Conservation (phyloP, 2,888 invertebrate genomes). For the Cantharis rufa region DNA sequence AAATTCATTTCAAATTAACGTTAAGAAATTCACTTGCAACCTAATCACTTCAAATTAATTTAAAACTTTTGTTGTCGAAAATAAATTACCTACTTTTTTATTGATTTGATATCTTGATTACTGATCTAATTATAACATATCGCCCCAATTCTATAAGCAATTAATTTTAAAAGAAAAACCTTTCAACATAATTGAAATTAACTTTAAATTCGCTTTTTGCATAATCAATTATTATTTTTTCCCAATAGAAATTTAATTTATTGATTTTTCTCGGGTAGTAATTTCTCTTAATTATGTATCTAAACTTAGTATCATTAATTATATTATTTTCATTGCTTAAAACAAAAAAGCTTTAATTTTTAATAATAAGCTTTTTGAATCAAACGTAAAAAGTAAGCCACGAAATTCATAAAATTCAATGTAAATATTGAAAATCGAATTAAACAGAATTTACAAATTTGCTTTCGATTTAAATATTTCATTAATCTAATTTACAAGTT, state of each 20-base stretch:
- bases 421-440: background rate
- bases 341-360: background rate
- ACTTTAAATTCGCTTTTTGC: background rate
- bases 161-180: background rate
- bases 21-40: no score
- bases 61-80: background rate
- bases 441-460: background rate
- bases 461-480: background rate
- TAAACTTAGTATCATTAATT: background rate
- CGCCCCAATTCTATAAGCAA: background rate
- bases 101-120: background rate
- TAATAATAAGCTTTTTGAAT: background rate
- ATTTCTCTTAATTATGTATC: background rate
- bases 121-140: background rate
- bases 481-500: background rate
- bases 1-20: background rate
- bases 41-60: no score
- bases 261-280: background rate
- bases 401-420: background rate
- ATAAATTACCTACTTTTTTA: background rate
- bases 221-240: background rate
- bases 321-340: background rate
- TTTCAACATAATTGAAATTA: background rate
- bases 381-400: background rate
- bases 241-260: background rate